Evolutionary conservation across 2,113 vertebrate genomes (phyloP), one percentile per base, ranked within the genome.

Genomic region (Campylomormyrus tamandua): DNA sequence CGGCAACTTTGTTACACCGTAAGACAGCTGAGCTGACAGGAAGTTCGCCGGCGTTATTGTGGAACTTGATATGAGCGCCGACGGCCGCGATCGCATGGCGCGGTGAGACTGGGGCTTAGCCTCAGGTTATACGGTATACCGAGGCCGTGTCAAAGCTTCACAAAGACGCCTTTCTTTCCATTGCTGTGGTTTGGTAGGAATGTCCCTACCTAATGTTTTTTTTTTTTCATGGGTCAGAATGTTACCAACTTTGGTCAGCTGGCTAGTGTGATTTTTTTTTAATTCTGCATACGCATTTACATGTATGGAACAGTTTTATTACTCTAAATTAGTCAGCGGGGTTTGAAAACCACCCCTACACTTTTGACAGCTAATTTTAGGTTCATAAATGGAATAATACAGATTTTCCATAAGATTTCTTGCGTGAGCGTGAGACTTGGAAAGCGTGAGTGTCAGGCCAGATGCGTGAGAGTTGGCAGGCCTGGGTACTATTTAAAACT

Each of bases 181-280:
- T 83, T 27, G 89, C 89, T 56, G 52, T 84, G 48, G 89, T 89
- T 53, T 31, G 89, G 39, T 74, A 89, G 88, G 80, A 85, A 89
- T 89, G 50, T 56, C 50, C 35, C 9, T 24, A 39, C n/a, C 21
- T 27, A 42, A 42, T 42, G 39, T 42, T 42, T 42, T 42, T 45
- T 83, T 53, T 11, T 21, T 19, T 21, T 45, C 24, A 19, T 83
- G 49, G 15, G 21, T 27, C 53, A 56, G 53, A 56, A 56, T 21
- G 7, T n/a, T n/a, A 2, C 21, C 7, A 56, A 52, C 50, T 17
- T 52, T 49, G 48, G 48, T 13, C 17, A 53, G 52, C 15, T 53
- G 52, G 52, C 17, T 6, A 58, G 53, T 24, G 6, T 58, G 21
- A 24, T 0, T 0, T 58, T 58, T 21, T 21, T 58, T 58, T 2